These are phyloP conservation scores for Andrena bucephala DNA, from an alignment of 2,888 invertebrate genomes.

Conservation along the genomic window DNA sequence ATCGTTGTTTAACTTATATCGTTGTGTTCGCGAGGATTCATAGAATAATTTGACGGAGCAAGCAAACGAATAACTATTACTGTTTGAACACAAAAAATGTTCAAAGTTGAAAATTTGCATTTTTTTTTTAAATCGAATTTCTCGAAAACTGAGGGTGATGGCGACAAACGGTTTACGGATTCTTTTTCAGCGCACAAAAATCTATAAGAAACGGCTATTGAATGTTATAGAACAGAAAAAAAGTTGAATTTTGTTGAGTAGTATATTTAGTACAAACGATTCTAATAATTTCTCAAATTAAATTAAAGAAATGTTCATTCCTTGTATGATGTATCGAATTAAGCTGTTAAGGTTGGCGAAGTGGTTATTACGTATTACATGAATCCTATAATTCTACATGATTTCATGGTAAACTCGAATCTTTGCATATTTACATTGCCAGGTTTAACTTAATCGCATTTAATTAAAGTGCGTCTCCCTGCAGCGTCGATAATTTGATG, in stretches of 20 bases:
- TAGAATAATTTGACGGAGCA: too few species aligned
- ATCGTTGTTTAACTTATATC: too few species aligned
- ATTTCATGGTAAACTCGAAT: conserved; percentile 3
- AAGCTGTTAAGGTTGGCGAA: neutral
- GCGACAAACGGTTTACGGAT: too few species aligned
- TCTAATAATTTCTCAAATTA: neutral
- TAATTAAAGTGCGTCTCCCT: conserved; percentile 46
- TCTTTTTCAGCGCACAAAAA: too few species aligned
- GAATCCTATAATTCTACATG: conserved; percentile 16
- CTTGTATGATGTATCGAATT: neutral
- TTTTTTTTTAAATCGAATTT: too few species aligned
- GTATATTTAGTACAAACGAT: neutral
- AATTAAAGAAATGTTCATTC: neutral
- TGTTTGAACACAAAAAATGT: too few species aligned
- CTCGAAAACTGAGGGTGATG: too few species aligned
- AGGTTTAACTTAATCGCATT: conserved; percentile 52
- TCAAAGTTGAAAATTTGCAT: too few species aligned
- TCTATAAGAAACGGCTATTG: too few species aligned
- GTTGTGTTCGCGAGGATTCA: too few species aligned
- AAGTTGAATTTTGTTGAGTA: neutral
- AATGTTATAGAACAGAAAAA: too few species aligned
- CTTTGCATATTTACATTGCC: conserved; percentile 30
- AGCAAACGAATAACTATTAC: too few species aligned
- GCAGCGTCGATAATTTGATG: conserved; percentile 51
- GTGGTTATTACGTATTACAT: neutral